Base-by-base conservation (phyloP, 2,797 vertebrate species). In the Periophthalmus magnuspinnatus region DNA sequence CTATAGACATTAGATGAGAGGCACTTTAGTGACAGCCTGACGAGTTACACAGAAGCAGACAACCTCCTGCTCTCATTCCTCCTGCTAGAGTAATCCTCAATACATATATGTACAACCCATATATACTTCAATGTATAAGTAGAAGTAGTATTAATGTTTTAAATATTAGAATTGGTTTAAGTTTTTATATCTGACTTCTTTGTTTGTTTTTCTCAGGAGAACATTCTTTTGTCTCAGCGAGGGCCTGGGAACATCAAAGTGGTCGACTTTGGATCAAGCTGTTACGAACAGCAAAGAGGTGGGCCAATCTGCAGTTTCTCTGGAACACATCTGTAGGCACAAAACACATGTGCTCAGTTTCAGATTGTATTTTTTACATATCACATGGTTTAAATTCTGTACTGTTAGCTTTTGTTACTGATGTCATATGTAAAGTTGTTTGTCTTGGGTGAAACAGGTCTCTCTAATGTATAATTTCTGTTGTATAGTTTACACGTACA, bases 201-300 rank as follows among this genome's bases (percentile, higher is more conserved):
- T n/a, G 68, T 50, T n/a, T 48, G 68, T 50, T n/a, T 48, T 65
- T 32, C 54, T 80, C 81, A 97, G 97, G 96, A 97, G 84, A 98
- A 98, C 84, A 97, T 97, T 84, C 92, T 98, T 59, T 87, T 98
- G 45, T 95, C 95, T 69, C 94, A 95, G 76, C 93, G 92, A 80
- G 97, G 95, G 6, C 95, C 96, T 28, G 93, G 95, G 36, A 96
- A 96, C 81, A 96, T 98, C 80, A 98, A 98, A 88, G 97, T 98
- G 74, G 96, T 97, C 67, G 97, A 98, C 86, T 98, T 98, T 89
- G 97, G 96, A 73, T 98, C 96, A 67, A 98, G 97, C 84, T 98
- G 97, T 84, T 97, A 96, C 64, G 96, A 97, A 81, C 93, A 97
- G 76, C 96, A 97, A 89, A 95, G 95, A 91, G 95, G 96, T 98